Conservation (phyloP, 1,140 invertebrate species). For the Charaxes varanes region DNA sequence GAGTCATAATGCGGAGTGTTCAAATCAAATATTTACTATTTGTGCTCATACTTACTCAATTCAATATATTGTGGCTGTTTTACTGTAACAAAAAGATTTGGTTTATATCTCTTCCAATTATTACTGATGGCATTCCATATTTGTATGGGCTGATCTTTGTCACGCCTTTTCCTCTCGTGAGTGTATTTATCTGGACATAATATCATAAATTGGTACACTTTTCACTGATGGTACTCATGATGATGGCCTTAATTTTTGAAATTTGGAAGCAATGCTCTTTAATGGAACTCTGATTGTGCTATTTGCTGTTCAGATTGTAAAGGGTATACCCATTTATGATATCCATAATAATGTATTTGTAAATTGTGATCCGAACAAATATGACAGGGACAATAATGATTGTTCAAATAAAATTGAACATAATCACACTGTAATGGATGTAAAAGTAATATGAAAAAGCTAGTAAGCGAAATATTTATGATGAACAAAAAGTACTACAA, state of each 20-base stretch:
- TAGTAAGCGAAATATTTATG: too few relatives aligned
- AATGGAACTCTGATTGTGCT: too few relatives aligned
- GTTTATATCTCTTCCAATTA: slow-evolving; percentile 2
- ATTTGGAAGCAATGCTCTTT: too few relatives aligned
- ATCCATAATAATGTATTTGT: too few relatives aligned
- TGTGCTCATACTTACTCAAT: slow-evolving; percentile 21
- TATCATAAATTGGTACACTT: slow-evolving; percentile 5
- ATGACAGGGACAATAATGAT: too few relatives aligned
- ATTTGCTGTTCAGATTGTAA: background rate
- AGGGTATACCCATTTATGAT: background rate
- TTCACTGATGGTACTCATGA: too few relatives aligned
- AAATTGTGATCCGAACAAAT: too few relatives aligned
- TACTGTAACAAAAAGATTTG: slow-evolving; percentile 20
- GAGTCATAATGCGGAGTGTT: background rate
- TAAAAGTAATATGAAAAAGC: too few relatives aligned
- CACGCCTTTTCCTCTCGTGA: slow-evolving; percentile 1
- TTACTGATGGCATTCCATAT: background rate
- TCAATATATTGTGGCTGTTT: slow-evolving; percentile 10
- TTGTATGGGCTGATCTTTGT: background rate
- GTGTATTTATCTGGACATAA: background rate
- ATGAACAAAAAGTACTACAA: too few relatives aligned
- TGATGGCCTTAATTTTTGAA: too few relatives aligned
- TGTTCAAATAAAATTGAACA: too few relatives aligned
- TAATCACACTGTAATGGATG: too few relatives aligned
- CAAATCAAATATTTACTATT: slow-evolving; percentile 11